A percentile compares a stretch with the other conserved stretches of the same genome.
These are phyloP conservation scores for Cyclophora albipunctata DNA, from an alignment of 2,888 invertebrate species.

Conservation along the genomic window DNA sequence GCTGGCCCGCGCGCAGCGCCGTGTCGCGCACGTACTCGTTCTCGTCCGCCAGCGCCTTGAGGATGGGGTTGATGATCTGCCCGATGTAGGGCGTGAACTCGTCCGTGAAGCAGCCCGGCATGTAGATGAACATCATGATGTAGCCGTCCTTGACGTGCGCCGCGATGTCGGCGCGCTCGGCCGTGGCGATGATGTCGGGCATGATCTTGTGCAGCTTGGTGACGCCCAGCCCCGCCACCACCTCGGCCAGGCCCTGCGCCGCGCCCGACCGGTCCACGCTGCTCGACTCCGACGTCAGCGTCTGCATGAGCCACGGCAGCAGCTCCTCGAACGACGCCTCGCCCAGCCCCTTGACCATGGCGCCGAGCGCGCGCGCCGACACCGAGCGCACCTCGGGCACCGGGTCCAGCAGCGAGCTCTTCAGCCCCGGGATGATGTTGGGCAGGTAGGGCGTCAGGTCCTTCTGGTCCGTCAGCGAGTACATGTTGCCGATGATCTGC, in stretches of 20 bases:
- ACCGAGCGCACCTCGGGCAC: constrained; percentile 98
- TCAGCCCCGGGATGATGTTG: constrained; percentile 96
- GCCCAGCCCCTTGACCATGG: constrained; percentile 98
- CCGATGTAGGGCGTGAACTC: constrained; percentile 97
- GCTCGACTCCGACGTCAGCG: constrained; percentile 94
- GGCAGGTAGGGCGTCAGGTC: constrained; percentile 97
- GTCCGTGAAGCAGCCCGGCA: constrained; percentile 96
- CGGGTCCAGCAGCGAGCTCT: constrained; percentile 96
- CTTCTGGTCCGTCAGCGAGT: constrained; percentile 98
- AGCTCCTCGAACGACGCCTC: constrained; percentile 97
- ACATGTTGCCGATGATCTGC: constrained; percentile 99
- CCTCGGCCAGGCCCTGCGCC: constrained; percentile 97
- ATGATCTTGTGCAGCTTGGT: constrained; percentile 96
- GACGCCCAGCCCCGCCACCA: constrained; percentile 96
- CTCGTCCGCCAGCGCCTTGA: constrained; percentile 98
- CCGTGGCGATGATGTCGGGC: constrained; percentile 97
- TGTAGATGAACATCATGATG: constrained; percentile 99
- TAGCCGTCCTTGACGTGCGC: constrained; percentile 99
- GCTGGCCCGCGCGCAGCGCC: constrained; percentile 95
- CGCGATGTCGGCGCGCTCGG: constrained; percentile 93
- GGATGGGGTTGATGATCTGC: constrained; percentile 96
- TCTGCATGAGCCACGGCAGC: constrained; percentile 98
- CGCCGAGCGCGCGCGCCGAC: constrained; percentile 95
- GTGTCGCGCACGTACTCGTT: constrained; percentile 99
- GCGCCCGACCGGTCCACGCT: constrained; percentile 97